Conservation (phyloP, 2,888 invertebrate species). For the Minunthozetes semirufus region DNA sequence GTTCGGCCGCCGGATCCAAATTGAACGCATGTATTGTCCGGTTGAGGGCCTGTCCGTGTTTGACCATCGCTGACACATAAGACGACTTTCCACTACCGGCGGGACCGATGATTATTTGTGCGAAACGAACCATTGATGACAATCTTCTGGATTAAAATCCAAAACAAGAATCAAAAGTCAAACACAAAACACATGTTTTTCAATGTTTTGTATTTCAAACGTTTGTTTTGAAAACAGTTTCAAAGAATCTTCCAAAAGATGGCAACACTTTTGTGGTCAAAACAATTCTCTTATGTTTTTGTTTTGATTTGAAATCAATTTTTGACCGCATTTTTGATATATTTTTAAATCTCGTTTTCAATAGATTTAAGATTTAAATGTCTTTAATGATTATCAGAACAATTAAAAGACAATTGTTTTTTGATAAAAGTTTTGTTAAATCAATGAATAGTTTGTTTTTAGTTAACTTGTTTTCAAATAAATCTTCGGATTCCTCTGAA, state of each 20-base stretch:
- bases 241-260: background rate
- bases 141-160: background rate
- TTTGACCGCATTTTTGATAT: background rate
- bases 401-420: background rate
- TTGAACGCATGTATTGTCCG: conserved; percentile 80
- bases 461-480: background rate
- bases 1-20: conserved; percentile 95
- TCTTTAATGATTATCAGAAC: too few species aligned
- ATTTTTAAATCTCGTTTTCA: too few species aligned
- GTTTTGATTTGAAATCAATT: background rate
- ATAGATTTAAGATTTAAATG: too few species aligned
- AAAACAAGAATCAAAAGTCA: background rate
- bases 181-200: background rate
- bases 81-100: conserved; percentile 82
- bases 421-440: background rate
- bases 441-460: background rate
- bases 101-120: conserved; percentile 91
- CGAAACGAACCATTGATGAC: conserved; percentile 67
- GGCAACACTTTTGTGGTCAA: background rate
- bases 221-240: background rate
- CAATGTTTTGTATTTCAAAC: background rate
- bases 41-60: conserved; percentile 65
- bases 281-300: background rate
- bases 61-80: conserved; percentile 41
- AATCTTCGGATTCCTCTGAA: background rate